phyloP scores from a whole-genome alignment of 2,797 vertebrate genomes.

The Catharus ustulatus region DNA sequence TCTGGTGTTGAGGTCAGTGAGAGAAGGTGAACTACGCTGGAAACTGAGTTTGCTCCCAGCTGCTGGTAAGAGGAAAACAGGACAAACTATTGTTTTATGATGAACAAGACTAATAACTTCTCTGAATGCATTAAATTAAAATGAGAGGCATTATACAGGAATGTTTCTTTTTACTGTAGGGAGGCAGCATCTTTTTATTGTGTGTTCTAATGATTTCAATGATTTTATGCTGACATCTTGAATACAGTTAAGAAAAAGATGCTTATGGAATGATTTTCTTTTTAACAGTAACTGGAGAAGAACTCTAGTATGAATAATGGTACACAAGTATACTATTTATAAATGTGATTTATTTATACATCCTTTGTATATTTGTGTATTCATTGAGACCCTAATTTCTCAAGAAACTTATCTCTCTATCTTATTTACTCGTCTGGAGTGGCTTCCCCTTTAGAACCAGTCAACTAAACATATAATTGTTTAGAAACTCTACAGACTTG shows the following conservation, averaged over 20 bases:
- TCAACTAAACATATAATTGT: conserved; percentile 63
- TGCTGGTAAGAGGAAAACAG: neutral
- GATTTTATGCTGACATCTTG: neutral
- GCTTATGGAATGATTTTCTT: neutral
- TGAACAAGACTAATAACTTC: neutral
- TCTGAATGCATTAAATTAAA: neutral
- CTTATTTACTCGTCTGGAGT: conserved; percentile 44
- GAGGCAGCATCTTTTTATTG: neutral
- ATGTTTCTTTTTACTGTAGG: neutral
- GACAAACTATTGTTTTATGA: neutral
- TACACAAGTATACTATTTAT: conserved; percentile 33
- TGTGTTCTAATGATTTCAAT: neutral
- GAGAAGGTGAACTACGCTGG: neutral
- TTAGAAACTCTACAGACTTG: conserved; percentile 42
- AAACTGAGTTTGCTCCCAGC: neutral
- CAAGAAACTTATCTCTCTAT: conserved; percentile 46
- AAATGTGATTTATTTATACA: conserved; percentile 51
- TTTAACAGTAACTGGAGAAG: neutral
- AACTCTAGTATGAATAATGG: neutral
- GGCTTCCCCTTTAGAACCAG: conserved; percentile 40
- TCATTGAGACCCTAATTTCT: conserved; percentile 45
- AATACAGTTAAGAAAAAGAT: neutral
- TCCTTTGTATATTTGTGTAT: conserved; percentile 56
- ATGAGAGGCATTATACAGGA: neutral
- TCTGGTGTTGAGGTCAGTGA: neutral